These are phyloP conservation scores for Chlorospingus semifuscus DNA, from an alignment of 2,797 vertebrate species.

Conservation along the genomic window DNA sequence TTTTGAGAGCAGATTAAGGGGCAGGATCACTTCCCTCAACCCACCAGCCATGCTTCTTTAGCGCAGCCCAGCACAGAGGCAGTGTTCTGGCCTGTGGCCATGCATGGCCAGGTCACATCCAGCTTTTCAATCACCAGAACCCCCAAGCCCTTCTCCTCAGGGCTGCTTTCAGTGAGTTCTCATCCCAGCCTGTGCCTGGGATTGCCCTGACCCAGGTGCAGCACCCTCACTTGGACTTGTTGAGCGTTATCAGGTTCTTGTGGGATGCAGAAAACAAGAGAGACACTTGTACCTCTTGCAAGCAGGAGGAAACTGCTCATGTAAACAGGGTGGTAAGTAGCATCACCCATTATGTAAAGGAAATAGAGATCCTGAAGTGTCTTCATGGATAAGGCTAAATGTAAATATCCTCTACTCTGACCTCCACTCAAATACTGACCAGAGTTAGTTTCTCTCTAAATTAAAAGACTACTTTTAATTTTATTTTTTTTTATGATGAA, in stretches of 20 bases:
- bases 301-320: neutral
- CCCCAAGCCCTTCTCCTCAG: neutral
- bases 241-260: neutral
- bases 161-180: neutral
- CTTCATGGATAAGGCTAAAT: neutral
- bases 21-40: neutral
- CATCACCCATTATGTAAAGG: neutral
- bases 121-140: neutral
- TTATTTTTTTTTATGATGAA: neutral
- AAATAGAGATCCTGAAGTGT: neutral
- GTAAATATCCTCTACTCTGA: neutral
- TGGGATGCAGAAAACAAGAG: neutral
- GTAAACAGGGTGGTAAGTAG: neutral
- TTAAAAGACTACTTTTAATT: neutral
- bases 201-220: neutral
- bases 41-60: too few relatives aligned
- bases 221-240: neutral
- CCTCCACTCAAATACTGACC: neutral
- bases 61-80: neutral
- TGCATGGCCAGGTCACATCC: neutral
- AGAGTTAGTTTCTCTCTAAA: neutral
- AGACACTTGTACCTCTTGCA: neutral
- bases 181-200: neutral
- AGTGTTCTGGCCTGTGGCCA: fast-evolving
- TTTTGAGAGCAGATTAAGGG: fast-evolving